Conservation (phyloP, 2,113 vertebrate genomes). For the Lucifuga dentata region DNA sequence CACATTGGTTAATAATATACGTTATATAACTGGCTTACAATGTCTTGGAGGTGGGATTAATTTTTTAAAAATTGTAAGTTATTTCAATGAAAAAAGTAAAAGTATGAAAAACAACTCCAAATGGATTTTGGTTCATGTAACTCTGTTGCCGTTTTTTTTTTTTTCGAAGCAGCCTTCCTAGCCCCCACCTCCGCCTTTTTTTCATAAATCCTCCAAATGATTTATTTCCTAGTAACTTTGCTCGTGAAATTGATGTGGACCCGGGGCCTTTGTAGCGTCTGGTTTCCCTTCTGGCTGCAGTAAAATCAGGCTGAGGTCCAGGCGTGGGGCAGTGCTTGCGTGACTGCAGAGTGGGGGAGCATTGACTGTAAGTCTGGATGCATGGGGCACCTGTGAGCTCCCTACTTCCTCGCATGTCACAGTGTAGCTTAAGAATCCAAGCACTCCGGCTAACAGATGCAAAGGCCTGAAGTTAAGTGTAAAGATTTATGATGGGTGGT, state of each 20-base stretch:
- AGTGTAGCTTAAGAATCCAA: conserved; percentile 55
- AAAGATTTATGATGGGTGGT: conserved; percentile 73
- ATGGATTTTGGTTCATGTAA: conserved; percentile 12
- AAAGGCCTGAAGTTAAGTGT: conserved; percentile 60
- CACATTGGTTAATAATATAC: conserved; percentile 15
- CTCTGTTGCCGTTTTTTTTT: conserved; percentile 6
- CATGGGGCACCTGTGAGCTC: conserved; percentile 69
- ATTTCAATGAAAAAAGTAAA: conserved; percentile 21
- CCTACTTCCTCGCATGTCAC: conserved; percentile 58
- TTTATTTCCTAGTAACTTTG: conserved; percentile 80
- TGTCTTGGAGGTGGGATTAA: not conserved
- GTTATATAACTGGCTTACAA: conserved; percentile 14
- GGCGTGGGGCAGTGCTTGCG: conserved; percentile 78
- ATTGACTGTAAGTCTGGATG: conserved; percentile 32
- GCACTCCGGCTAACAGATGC: conserved; percentile 55
- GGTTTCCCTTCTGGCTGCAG: conserved; percentile 75
- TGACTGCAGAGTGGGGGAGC: conserved; percentile 76
- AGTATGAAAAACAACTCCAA: conserved; percentile 7
- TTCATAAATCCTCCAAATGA: conserved; percentile 73
- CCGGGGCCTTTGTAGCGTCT: conserved; percentile 74
- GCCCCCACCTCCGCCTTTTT: conserved; percentile 21
- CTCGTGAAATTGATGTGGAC: conserved; percentile 79
- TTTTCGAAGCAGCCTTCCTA: conserved; percentile 25
- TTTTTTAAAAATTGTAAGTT: not conserved
- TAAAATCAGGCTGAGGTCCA: conserved; percentile 80